Evolutionary conservation across 1,140 invertebrate species (phyloP).

Genomic region (Brachionus rubens): DNA sequence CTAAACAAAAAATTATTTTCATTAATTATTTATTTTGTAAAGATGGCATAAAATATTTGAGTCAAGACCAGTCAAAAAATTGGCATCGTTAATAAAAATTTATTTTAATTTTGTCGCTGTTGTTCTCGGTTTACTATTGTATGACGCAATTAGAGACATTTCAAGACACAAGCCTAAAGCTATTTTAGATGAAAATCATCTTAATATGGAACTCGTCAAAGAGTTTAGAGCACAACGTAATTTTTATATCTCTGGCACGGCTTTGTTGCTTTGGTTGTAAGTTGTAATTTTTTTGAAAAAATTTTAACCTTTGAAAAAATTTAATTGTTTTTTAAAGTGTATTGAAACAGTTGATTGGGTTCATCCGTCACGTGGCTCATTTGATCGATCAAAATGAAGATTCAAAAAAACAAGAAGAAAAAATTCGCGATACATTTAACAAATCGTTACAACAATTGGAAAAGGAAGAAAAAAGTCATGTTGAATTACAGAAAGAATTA

Average conservation of each 20-base stretch:
- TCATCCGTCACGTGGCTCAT: constrained; percentile 77
- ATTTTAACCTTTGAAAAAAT: background rate
- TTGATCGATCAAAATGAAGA: constrained; percentile 79
- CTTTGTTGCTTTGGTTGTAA: constrained; percentile 74
- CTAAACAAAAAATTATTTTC: too few species aligned
- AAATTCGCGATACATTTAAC: constrained; percentile 64
- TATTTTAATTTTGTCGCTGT: constrained; percentile 36
- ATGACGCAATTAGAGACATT: constrained; percentile 93
- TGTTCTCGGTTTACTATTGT: constrained; percentile 51
- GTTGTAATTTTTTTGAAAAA: constrained; percentile 47
- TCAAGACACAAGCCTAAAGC: constrained; percentile 71
- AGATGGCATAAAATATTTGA: constrained; percentile 91
- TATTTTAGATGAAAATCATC: constrained; percentile 76
- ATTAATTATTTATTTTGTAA: too few species aligned
- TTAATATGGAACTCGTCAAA: constrained; percentile 23
- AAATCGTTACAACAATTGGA: background rate
- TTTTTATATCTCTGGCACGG: constrained; percentile 95
- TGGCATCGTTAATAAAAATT: constrained; percentile 73
- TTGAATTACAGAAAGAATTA: background rate
- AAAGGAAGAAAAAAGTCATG: constrained; percentile 16
- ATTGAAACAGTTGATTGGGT: constrained; percentile 75
- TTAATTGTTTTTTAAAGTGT: constrained; percentile 65
- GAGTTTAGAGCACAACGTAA: constrained; percentile 92
- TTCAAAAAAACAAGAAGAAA: constrained; percentile 82
- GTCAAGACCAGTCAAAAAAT: constrained; percentile 76